Evolutionary conservation across 2,113 vertebrate genomes (phyloP).

Genomic region (Oreochromis aureus): DNA sequence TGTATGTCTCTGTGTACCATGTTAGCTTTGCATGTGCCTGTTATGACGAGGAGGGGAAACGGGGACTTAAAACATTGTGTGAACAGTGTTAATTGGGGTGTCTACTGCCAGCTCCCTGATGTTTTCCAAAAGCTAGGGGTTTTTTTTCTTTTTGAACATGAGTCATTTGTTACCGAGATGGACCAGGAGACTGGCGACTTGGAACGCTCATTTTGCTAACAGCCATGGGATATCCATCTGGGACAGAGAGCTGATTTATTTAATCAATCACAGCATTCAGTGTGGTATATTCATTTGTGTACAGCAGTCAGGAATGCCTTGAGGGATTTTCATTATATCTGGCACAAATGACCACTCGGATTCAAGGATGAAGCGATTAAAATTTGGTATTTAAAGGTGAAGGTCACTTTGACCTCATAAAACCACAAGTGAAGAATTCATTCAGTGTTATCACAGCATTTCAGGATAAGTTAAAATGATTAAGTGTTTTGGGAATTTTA

Average conservation of each 20-base stretch:
- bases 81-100: neutral
- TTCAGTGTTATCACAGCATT: neutral
- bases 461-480: neutral
- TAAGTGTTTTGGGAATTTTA: neutral
- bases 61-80: neutral
- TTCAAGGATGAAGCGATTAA: neutral
- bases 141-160: neutral
- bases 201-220: neutral
- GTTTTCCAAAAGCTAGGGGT: neutral
- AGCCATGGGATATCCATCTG: neutral
- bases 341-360: neutral
- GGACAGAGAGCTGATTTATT: neutral
- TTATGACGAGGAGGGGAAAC: neutral
- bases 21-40: neutral
- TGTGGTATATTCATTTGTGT: neutral
- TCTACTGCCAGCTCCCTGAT: neutral
- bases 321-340: neutral
- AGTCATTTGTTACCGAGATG: neutral
- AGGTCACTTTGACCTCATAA: neutral
- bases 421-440: neutral
- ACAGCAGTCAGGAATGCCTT: neutral
- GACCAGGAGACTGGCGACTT: neutral
- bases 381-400: neutral
- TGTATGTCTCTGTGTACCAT: neutral
- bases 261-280: neutral